A percentile compares a stretch with the other conserved stretches of the same genome.
Evolutionary conservation across 2,797 vertebrate species (phyloP).

Genomic region (Ctenopoma kingsleyae): DNA sequence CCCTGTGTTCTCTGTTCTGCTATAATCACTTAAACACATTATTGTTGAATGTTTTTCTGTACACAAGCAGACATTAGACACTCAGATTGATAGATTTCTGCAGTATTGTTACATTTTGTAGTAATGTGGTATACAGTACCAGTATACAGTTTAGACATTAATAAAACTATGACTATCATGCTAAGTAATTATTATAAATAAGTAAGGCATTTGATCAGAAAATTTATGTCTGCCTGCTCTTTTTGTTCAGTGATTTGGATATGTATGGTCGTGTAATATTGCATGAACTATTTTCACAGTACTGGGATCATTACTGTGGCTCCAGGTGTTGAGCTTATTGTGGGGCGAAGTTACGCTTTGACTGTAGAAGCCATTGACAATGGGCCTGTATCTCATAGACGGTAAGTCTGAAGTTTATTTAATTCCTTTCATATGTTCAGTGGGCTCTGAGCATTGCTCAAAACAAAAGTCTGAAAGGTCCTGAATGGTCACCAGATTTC

Average conservation of each 20-base stretch:
- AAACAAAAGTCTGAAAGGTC: constrained; percentile 18
- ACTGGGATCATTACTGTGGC: constrained; percentile 90
- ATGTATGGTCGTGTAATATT: not conserved
- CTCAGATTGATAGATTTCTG: not conserved
- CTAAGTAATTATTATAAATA: not conserved
- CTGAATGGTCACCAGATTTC: constrained; percentile 33
- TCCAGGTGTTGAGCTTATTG: constrained; percentile 79
- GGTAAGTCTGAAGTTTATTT: constrained; percentile 81
- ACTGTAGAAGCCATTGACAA: constrained; percentile 92
- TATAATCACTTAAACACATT: too few relatives aligned
- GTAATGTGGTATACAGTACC: not conserved
- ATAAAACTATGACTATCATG: not conserved
- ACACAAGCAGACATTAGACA: too few relatives aligned
- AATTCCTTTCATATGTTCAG: not conserved
- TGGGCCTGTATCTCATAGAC: constrained; percentile 86
- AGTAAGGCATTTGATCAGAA: not conserved
- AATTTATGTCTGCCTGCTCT: too few relatives aligned
- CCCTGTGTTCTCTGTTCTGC: too few relatives aligned
- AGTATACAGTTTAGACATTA: not conserved
- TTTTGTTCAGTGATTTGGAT: not conserved
- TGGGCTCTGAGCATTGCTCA: not conserved
- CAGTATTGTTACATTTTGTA: not conserved
- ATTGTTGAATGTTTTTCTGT: too few relatives aligned
- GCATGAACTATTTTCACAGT: constrained; percentile 49
- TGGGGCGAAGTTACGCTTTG: constrained; percentile 90